Conservation (phyloP, 2,888 invertebrate species). For the Dryadula phaetusa region DNA sequence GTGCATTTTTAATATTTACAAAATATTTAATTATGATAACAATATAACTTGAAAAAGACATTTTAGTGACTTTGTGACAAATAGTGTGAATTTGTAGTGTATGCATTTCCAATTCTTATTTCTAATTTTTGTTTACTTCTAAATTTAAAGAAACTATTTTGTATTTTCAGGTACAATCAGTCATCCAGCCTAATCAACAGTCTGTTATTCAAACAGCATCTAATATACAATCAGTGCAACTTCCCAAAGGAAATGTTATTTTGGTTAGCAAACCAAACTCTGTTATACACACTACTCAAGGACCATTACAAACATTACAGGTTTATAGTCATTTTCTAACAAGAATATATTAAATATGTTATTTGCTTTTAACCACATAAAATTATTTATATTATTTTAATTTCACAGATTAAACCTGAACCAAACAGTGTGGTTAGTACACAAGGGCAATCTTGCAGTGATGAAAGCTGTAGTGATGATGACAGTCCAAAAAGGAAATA, state of each 20-base stretch:
- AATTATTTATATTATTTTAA: conserved; percentile 6
- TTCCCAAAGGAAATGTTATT: conserved; percentile 95
- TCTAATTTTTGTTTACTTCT: not conserved
- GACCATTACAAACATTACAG: conserved; percentile 93
- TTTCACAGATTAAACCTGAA: conserved; percentile 85
- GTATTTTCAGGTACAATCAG: conserved; percentile 92
- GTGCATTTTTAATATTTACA: conserved; percentile 55
- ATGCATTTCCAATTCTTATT: not conserved
- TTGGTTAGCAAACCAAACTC: conserved; percentile 95
- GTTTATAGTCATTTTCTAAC: conserved; percentile 69
- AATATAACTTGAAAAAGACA: not conserved
- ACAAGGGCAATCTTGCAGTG: conserved; percentile 88
- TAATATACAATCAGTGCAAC: conserved; percentile 91
- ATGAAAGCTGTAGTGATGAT: conserved; percentile 93
- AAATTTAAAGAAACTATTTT: conserved; percentile 17
- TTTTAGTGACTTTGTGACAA: not conserved
- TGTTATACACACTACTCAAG: conserved; percentile 96
- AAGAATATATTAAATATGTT: not conserved
- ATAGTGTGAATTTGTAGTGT: not conserved
- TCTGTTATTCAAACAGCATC: conserved; percentile 97
- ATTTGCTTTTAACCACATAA: not conserved
- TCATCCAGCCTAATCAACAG: conserved; percentile 97
- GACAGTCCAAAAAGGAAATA: conserved; percentile 95
- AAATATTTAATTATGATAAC: conserved; percentile 19
- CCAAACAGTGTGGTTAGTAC: conserved; percentile 81